These are phyloP conservation scores for Halocynthia roretzi DNA, from an alignment of 23 tunicate species.

Conservation along the genomic window DNA sequence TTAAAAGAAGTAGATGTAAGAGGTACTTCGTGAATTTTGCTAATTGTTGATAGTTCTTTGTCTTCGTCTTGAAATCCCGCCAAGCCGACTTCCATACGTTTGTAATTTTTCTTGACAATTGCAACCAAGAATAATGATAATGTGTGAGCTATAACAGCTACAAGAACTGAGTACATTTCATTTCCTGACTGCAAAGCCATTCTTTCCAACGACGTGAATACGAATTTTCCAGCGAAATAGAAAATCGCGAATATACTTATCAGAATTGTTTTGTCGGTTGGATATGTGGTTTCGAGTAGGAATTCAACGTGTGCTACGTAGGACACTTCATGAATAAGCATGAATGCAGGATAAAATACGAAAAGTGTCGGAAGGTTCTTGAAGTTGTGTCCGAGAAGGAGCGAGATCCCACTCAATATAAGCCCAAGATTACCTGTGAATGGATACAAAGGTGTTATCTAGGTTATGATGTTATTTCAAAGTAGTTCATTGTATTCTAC, in stretches of 20 bases:
- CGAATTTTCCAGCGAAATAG: not conserved
- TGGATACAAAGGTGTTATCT: too few species aligned
- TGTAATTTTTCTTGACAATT: not conserved
- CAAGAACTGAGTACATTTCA: not conserved
- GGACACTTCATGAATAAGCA: not conserved
- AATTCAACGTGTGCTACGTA: slow-evolving; percentile 7
- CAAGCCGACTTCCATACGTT: not conserved
- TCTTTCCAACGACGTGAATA: slow-evolving; percentile 3
- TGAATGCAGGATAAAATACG: not conserved
- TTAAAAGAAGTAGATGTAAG: too few species aligned
- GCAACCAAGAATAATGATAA: not conserved
- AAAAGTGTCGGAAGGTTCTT: not conserved
- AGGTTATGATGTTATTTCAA: too few species aligned
- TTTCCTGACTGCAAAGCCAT: not conserved
- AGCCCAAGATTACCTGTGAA: too few species aligned
- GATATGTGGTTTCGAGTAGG: slow-evolving; percentile 21
- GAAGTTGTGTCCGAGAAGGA: not conserved
- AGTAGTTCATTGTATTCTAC: too few species aligned
- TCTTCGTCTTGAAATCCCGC: too few species aligned
- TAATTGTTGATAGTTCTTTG: too few species aligned
- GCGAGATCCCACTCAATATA: not conserved
- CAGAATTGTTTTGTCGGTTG: slow-evolving; percentile 7
- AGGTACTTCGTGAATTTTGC: too few species aligned
- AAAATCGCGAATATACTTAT: not conserved
- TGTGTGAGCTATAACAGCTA: not conserved